Conservation (phyloP, 2,888 invertebrate genomes). For the Rhingia rostrata region DNA sequence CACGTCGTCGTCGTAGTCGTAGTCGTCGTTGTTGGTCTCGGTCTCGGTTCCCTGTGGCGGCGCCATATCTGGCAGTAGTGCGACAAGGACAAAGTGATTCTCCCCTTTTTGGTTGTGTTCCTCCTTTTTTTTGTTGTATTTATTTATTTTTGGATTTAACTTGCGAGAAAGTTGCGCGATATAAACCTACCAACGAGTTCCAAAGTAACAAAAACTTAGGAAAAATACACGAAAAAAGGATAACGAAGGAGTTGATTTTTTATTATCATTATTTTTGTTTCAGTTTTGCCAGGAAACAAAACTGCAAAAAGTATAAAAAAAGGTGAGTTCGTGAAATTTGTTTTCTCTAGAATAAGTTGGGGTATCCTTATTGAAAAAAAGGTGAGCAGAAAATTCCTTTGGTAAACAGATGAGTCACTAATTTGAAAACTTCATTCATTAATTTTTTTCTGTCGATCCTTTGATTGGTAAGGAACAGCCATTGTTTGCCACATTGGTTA, state of each 20-base stretch:
- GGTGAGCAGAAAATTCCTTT: conserved; percentile 22
- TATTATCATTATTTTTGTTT: conserved; percentile 11
- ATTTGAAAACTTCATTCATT: not conserved
- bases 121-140: conserved; percentile 59
- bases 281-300: conserved; percentile 1
- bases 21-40: conserved; percentile 59
- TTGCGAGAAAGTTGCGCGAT: conserved; percentile 60
- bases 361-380: conserved; percentile 12
- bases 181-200: not conserved
- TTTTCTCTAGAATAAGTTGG: conserved; percentile 6
- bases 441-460: not conserved
- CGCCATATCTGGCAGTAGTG: conserved; percentile 44
- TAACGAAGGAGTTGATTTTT: conserved; percentile 42
- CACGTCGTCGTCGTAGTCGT: conserved; percentile 67
- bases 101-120: conserved; percentile 35
- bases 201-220: conserved; percentile 1
- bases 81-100: conserved; percentile 67
- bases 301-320: not conserved
- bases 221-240: conserved; percentile 41
- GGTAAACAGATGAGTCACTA: conserved; percentile 59
- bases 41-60: conserved; percentile 61
- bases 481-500: not conserved
- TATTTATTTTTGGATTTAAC: conserved; percentile 73
- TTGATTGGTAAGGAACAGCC: conserved; percentile 1
- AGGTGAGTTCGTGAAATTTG: conserved; percentile 37